Evolutionary conservation across 2,113 vertebrate species (phyloP).

Genomic region (Rhagologus leucostigma): DNA sequence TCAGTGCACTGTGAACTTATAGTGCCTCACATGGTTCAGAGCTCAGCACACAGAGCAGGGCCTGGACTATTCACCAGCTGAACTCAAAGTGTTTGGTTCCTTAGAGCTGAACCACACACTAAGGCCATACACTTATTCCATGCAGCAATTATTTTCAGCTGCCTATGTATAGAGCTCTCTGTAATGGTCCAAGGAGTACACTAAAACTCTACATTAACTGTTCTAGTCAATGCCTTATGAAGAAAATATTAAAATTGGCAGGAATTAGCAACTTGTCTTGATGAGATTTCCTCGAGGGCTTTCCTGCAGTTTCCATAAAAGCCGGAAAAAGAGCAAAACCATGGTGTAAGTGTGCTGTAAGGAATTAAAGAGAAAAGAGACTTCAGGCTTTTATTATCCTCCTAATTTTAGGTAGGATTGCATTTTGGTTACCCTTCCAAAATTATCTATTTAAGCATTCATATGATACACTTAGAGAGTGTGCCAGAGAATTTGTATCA

Average conservation of each 20-base stretch:
- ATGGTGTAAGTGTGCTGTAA: not conserved
- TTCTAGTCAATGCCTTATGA: not conserved
- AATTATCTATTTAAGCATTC: not conserved
- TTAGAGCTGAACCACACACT: not conserved
- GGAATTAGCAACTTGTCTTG: not conserved
- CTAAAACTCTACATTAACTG: not conserved
- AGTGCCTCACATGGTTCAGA: not conserved
- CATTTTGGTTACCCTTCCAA: not conserved
- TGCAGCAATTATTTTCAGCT: not conserved
- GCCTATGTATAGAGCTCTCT: not conserved
- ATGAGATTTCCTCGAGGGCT: not conserved
- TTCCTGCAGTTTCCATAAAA: not conserved
- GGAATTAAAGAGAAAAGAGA: not conserved
- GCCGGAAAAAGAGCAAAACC: not conserved
- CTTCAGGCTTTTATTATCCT: not conserved
- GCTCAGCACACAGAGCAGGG: not conserved
- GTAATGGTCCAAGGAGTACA: not conserved
- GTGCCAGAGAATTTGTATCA: not conserved
- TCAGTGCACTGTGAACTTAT: accelerated
- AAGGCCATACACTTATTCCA: not conserved
- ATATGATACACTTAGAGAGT: not conserved
- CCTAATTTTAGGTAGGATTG: not conserved
- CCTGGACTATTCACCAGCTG: not conserved
- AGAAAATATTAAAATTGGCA: not conserved
- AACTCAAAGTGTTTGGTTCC: not conserved